These are phyloP conservation scores for Aplysina aerophoba DNA, from an alignment of 37 sponge, comb jelly and placozoan genomes.

Conservation along the genomic window DNA sequence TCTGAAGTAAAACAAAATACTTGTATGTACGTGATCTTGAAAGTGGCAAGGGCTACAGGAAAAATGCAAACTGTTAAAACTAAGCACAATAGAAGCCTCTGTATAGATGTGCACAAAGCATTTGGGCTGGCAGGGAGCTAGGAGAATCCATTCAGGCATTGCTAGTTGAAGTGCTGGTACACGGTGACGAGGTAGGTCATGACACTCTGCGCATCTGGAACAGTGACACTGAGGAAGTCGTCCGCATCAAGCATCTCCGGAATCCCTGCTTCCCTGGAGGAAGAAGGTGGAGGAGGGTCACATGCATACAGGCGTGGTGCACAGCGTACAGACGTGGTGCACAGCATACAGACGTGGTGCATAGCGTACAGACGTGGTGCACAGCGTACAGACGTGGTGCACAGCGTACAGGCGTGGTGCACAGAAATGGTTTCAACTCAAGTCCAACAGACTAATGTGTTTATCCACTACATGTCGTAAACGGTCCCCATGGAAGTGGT, in stretches of 20 bases:
- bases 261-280: conserved; percentile 76
- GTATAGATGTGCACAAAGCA: neutral
- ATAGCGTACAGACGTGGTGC: too few species aligned
- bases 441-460: too few species aligned
- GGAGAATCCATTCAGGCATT: neutral
- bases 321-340: too few species aligned
- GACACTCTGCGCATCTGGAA: conserved; percentile 85
- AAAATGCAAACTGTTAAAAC: neutral
- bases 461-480: too few species aligned
- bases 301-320: neutral
- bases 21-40: neutral
- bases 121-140: neutral
- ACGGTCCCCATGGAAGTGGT: too few species aligned
- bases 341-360: too few species aligned
- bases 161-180: conserved; percentile 83
- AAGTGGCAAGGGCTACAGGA: conserved; percentile 2
- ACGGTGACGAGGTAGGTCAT: conserved; percentile 92
- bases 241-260: conserved; percentile 78
- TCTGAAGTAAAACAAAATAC: too few species aligned
- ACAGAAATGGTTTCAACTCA: too few species aligned
- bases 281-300: neutral
- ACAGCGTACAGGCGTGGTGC: too few species aligned
- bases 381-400: too few species aligned
- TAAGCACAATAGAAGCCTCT: neutral
- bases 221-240: conserved; percentile 61